These are phyloP conservation scores for Mycalesis mineus DNA, from an alignment of 2,888 invertebrate genomes.

Conservation along the genomic window DNA sequence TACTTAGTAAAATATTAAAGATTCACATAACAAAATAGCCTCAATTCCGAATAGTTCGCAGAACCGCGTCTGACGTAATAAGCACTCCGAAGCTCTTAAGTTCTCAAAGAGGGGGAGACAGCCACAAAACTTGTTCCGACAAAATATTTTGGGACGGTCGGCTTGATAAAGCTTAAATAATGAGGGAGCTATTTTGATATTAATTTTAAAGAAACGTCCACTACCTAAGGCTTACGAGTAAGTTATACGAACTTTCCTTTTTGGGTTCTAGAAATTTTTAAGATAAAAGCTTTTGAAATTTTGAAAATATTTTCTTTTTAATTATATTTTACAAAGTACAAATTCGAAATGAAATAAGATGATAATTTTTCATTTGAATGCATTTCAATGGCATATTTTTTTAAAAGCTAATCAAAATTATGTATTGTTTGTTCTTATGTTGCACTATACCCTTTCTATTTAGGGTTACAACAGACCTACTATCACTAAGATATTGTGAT, in stretches of 20 bases:
- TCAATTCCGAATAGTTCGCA: slow-evolving; percentile 22
- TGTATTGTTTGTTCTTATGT: too few species aligned
- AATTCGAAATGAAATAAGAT: too few species aligned
- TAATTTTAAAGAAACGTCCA: neutral
- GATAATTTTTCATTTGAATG: too few species aligned
- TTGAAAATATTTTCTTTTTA: too few species aligned
- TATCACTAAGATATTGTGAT: too few species aligned
- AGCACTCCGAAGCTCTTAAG: slow-evolving; percentile 27
- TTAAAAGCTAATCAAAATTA: too few species aligned
- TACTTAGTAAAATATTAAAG: neutral
- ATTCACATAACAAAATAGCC: slow-evolving; percentile 2
- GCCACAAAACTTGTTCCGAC: slow-evolving; percentile 24
- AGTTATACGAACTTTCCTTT: neutral
- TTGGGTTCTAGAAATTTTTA: neutral
- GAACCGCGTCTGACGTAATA: slow-evolving; percentile 26
- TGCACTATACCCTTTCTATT: too few species aligned
- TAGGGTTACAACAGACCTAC: too few species aligned
- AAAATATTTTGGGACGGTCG: slow-evolving; percentile 22
- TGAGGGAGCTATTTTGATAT: slow-evolving; percentile 5
- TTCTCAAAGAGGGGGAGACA: slow-evolving; percentile 27
- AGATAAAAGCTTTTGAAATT: too few species aligned
- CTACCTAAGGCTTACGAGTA: neutral
- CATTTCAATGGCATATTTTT: too few species aligned
- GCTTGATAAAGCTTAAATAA: slow-evolving; percentile 16
- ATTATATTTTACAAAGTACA: too few species aligned